A percentile compares a stretch with the other conserved stretches of the same genome.
These are phyloP conservation scores for Geophilus truncorum DNA, from an alignment of 2,888 invertebrate genomes.

Conservation along the genomic window DNA sequence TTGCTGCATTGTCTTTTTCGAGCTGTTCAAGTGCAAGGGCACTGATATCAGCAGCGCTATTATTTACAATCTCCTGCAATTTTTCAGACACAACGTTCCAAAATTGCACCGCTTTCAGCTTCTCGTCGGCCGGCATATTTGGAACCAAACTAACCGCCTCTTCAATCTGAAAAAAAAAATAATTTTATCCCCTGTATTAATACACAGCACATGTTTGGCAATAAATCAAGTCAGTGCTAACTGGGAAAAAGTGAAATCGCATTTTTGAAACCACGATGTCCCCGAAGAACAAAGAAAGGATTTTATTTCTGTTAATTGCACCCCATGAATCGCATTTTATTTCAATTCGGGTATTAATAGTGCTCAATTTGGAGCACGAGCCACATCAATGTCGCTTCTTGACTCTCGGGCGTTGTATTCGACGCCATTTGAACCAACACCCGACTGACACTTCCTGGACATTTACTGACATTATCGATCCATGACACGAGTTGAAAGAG, in stretches of 20 bases:
- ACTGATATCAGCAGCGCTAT: conserved; percentile 44
- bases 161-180: conserved; percentile 41
- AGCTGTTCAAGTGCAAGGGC: conserved; percentile 41
- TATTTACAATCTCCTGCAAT: conserved; percentile 44
- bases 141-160: conserved; percentile 44
- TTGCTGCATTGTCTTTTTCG: conserved; percentile 40
- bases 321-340: neutral
- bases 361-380: no score
- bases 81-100: conserved; percentile 45
- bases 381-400: neutral
- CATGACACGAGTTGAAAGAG: conserved; percentile 22
- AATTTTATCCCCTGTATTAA: neutral
- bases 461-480: conserved; percentile 35
- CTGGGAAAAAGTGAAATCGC: no score
- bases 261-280: no score
- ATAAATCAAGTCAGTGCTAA: neutral
- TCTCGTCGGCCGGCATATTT: conserved; percentile 43
- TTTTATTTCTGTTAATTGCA: neutral
- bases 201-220: conserved; percentile 10
- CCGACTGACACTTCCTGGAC: conserved; percentile 33
- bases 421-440: neutral
- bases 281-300: neutral
- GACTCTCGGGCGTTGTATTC: neutral
- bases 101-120: conserved; percentile 44
- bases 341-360: neutral